Conservation (phyloP, 53 echinoderm and acorn worm species). For the Paelopatides confundens region DNA sequence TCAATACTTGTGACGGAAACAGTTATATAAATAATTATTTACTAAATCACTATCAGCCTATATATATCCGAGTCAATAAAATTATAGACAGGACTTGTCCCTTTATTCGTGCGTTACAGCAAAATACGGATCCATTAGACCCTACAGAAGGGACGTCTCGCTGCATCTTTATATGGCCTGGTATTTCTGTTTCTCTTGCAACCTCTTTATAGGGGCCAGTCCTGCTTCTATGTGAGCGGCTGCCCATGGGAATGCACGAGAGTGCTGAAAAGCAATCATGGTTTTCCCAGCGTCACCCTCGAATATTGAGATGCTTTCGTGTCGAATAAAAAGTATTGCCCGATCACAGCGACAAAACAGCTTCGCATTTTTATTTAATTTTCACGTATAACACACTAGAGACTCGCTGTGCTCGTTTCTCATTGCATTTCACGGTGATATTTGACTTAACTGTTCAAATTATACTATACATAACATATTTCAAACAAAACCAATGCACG, state of each 20-base stretch:
- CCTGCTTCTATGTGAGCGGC: neutral
- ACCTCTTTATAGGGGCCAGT: neutral
- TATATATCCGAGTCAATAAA: slow-evolving; percentile 2
- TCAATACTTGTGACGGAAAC: slow-evolving; percentile 8
- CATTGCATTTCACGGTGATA: too few relatives aligned
- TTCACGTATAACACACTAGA: too few relatives aligned
- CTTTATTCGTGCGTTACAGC: neutral
- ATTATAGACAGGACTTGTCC: slow-evolving; percentile 1
- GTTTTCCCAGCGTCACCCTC: neutral
- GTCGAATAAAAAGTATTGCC: neutral
- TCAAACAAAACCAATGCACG: too few relatives aligned
- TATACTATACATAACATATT: too few relatives aligned
- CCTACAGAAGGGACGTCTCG: slow-evolving; percentile 15
- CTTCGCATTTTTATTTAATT: too few relatives aligned
- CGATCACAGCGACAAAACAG: neutral
- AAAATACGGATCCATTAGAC: neutral
- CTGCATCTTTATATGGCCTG: slow-evolving; percentile 22
- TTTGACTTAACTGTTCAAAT: too few relatives aligned
- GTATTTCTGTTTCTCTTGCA: neutral
- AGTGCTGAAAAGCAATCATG: slow-evolving; percentile 14
- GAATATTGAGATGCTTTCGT: neutral
- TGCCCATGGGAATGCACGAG: slow-evolving; percentile 17
- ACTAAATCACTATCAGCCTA: neutral
- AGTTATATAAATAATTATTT: neutral
- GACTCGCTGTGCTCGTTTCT: too few relatives aligned